phyloP scores from a whole-genome alignment of 2,113 vertebrate genomes.

The Cryptomyrus ogoouensis region DNA sequence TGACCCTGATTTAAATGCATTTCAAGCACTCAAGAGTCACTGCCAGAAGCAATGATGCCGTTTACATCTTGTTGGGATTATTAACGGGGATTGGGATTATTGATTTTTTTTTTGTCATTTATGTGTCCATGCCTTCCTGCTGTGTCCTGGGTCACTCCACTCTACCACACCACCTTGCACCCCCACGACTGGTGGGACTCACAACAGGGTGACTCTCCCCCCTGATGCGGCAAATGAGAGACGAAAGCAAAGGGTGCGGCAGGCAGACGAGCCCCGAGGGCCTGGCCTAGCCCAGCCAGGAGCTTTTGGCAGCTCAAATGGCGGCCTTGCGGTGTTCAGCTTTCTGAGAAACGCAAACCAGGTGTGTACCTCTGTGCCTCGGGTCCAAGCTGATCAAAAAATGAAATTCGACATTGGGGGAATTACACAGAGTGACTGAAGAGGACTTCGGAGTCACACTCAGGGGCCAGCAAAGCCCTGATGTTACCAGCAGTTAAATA shows the following conservation, averaged over 20 bases:
- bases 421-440: neutral
- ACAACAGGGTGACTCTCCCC: neutral
- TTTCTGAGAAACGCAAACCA: neutral
- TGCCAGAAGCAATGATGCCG: neutral
- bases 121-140: neutral
- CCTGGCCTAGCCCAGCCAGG: neutral
- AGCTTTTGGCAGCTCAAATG: neutral
- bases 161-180: neutral
- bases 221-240: neutral
- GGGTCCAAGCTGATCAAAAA: neutral
- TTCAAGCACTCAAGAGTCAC: neutral
- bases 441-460: neutral
- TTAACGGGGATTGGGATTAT: neutral
- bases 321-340: neutral
- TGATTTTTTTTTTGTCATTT: neutral
- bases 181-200: neutral
- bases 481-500: neutral
- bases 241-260: neutral
- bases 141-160: neutral
- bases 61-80: neutral
- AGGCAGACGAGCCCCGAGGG: neutral
- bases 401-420: neutral
- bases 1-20: conserved; percentile 20
- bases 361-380: neutral
- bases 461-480: neutral